Evolutionary conservation across 2,797 vertebrate species (phyloP), one percentile per base, ranked within the genome.

Genomic region (Chaetodon trifasciatus): DNA sequence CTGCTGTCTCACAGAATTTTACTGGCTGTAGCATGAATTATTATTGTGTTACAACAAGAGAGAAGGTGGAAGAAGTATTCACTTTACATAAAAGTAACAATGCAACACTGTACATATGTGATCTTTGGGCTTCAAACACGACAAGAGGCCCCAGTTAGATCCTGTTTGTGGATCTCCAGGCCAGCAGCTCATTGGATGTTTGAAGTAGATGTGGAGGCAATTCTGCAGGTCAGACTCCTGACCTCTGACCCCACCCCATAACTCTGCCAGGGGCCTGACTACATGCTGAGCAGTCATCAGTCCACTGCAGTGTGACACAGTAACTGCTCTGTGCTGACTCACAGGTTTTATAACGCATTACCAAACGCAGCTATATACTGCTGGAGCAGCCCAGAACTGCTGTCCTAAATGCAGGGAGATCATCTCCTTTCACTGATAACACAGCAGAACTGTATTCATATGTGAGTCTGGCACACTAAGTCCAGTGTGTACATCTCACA

Each of bases 241-340:
- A 88, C 76, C 78, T 82, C 69, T 88, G 83, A 88, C 87, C 88
- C 81, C 35, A 39, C 40, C 44, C 49, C 49, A 70, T 86, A 83
- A 85, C 46, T 82, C 64, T 82, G 70, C 50, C 74, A 66, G 70
- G 74, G 79, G 82, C 74, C 58, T 69, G 8, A 13, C 71, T 70
- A 37, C 69, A 78, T 49, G 71, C 57, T 69, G 80, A 75, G 66
- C 46, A 58, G 57, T 70, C 65, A 60, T 85, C 74, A 81, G 24
- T 77, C 57, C 53, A 44, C 61, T 64, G 32, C 78, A 42, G 58
- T 57, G 76, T 68, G 76, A 69, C 70, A 76, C 57, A 71, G 53
- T 47, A 56, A 37, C 57, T 52, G 24, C 52, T 82, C 63, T 60
- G 72, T 77, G 73, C 82, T 70, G 66, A 76, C 74, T 89, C 76